Base-by-base conservation (phyloP, 2,888 invertebrate genomes). In the Sarcophaga rosellei region DNA sequence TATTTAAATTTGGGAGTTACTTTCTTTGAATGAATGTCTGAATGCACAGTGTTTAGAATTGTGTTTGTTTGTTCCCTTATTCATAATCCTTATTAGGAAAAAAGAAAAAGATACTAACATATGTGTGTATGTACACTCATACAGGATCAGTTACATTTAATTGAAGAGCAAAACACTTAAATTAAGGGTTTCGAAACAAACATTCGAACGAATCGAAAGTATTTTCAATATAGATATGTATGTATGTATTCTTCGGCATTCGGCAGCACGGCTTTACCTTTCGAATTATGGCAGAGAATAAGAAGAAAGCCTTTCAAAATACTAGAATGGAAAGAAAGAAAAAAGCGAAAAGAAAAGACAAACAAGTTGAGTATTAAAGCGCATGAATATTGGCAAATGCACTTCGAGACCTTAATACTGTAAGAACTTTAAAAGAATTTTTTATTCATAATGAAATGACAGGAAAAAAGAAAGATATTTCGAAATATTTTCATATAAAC, bases 141-240 rank as follows among this genome's bases (percentile, higher is more conserved):
- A 77, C 57, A 70, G 81, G 35, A 84, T 86, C 86, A 86, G 74
- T 86, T 84, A 74, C 86, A 78, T 80, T 70, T 44, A 61, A 69
- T 76, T 35, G 65, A 59, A 25, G 23, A 76, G 62, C 21, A 65
- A 25, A 12, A 35, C 45, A 25, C 45, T 35, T 10, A 8, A 62
- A 63, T 23, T 15, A 72, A 44, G 23, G 15, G 62, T 61, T 72
- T 65, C 5, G 1, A 57, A 63, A 65, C n/a, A 76, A 65, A 25
- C 65, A 78, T 53, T 78, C 65, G 65, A 83, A 65, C n/a, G 44
- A 62, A 57, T 57, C 44, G 68, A 73, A 73, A 53, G 5, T 53
- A 17, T 53, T 53, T 53, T 53, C 53, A 0, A 15, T 12, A 53
- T 0, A 47, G 0, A 3, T 8, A 35, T 6, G 6, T 35, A 35